Evolutionary conservation across 1,140 invertebrate species (phyloP), one percentile per base, ranked within the genome.

Genomic region (Aphelinus certus): DNA sequence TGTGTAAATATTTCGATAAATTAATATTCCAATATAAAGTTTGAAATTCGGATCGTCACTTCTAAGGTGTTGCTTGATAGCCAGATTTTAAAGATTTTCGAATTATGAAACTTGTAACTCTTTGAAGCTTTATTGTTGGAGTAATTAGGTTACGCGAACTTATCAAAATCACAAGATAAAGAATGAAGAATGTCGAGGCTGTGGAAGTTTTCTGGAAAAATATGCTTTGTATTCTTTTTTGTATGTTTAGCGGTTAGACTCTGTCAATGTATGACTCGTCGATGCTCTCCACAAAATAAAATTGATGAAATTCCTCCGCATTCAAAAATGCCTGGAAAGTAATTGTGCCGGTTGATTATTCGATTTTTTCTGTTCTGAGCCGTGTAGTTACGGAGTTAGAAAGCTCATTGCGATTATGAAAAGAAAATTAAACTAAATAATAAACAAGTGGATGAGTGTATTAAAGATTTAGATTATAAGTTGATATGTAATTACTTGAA

Each of bases 401-500:
- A 62, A 3, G 9, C 43, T 3, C 70, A 67, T 76, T 76, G 51
- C 62, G 62, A 73, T 74, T 60, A 58, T 61, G 67, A 53, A 71
- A 65, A 9, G 2, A 1, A 45, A 69, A 69, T 69, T 46, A 57
- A 46, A 56, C 7, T 46, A 56, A 58, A 58, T 55, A 56, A n/a
- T 3, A 60, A 65, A 62, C 9, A 42, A 47, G 61, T 67, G 67
- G 65, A 77, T 75, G 76, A 75, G 69, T 77, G 73, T 75, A 67
- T 72, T 63, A 71, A 71, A 77, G 65, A 71, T 72, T 75, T 63
- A 68, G 70, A 69, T 47, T 58, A 68, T 77, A 77, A 77, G 76
- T 67, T 72, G 62, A 74, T 74, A 77, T 77, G 76, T 77, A 77
- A 71, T 75, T 71, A 57, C 58, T 77, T 26, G 63, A 77, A 77